Base-by-base conservation (phyloP, 2,113 vertebrate genomes). In the Speoplatyrhinus poulsoni region DNA sequence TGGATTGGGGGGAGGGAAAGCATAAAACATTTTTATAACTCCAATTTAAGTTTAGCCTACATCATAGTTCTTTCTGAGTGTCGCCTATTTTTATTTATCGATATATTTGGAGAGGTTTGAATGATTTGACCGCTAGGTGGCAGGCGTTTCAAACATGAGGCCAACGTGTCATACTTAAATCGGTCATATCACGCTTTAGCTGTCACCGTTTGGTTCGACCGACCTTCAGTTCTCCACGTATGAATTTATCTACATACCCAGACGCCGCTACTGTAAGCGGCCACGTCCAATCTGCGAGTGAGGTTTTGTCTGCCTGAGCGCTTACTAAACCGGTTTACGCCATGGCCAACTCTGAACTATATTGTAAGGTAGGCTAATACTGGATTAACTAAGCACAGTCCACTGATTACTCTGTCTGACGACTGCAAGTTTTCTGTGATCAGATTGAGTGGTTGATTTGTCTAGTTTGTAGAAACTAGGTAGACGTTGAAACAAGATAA, bases 331-430 rank as follows among this genome's bases (percentile, higher is more conserved):
- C 19, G 46, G 16, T 17, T 46, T 7, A 32, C 70, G 85, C 83
- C 85, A 96, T 96, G 95, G 94, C 95, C 76, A 90, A 93, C 46
- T 88, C 91, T 12, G 93, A 94, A 84, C 95, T 96, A n/a, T 97
- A 95, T 87, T 92, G 93, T 16, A 95, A 95, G 95, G 96, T 98
- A 90, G 83, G 82, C 4, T n/a, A 4, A 60, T 4, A 41, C 17
- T 15, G 15, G 36, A 61, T 55, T 19, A 60, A 16, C 46, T 61
- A 12, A 60, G n/a, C n/a, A 7, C 54, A n/a, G 53, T 15, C 7
- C 15, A 54, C 59, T 4, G 58, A 10, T 12, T 10, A 15, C 9
- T 59, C 26, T 59, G 3, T 12, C 26, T 15, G 26, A 3, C 1
- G 4, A 41, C 36, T 41, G 36, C 4, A 41, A 41, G 36, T 41